phyloP scores from a whole-genome alignment of 2,888 invertebrate genomes.

The Vannuccia rotundouncinata region DNA sequence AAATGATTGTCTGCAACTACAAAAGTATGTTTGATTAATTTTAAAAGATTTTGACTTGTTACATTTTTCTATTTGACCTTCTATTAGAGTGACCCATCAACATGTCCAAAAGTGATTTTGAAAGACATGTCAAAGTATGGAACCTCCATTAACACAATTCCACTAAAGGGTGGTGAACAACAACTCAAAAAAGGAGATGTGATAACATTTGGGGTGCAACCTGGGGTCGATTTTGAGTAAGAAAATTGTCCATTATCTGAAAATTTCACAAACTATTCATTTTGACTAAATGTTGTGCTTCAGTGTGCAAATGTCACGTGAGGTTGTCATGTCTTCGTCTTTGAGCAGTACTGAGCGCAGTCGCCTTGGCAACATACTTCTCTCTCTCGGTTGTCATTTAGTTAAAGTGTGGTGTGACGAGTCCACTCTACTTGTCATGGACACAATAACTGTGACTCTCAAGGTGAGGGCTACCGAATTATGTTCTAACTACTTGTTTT shows the following conservation, averaged over 20 bases:
- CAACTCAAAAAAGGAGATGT: slow-evolving; percentile 9
- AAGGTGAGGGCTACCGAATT: not conserved
- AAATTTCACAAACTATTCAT: too few relatives aligned
- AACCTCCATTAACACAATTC: slow-evolving; percentile 1
- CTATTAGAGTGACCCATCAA: not conserved
- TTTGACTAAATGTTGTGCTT: too few relatives aligned
- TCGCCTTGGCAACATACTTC: not conserved
- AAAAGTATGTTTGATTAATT: not conserved
- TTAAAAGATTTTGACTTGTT: too few relatives aligned
- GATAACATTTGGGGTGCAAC: slow-evolving; percentile 29
- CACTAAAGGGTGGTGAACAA: not conserved
- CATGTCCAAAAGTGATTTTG: not conserved
- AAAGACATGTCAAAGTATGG: slow-evolving; percentile 29
- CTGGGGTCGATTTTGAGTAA: slow-evolving; percentile 27
- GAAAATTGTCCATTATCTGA: not conserved
- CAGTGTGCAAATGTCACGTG: not conserved
- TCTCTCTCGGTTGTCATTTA: not conserved
- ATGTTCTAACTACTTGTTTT: not conserved
- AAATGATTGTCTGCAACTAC: too few relatives aligned
- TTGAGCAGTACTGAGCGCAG: not conserved
- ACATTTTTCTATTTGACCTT: not conserved
- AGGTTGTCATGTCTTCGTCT: not conserved
- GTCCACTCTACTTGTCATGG: slow-evolving; percentile 14
- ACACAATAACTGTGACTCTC: not conserved
- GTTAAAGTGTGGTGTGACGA: not conserved